A percentile compares a stretch with the other conserved stretches of the same genome.
Evolutionary conservation across 53 echinoderm and acorn worm species (phyloP).

Genomic region (Echinometra lucunter): DNA sequence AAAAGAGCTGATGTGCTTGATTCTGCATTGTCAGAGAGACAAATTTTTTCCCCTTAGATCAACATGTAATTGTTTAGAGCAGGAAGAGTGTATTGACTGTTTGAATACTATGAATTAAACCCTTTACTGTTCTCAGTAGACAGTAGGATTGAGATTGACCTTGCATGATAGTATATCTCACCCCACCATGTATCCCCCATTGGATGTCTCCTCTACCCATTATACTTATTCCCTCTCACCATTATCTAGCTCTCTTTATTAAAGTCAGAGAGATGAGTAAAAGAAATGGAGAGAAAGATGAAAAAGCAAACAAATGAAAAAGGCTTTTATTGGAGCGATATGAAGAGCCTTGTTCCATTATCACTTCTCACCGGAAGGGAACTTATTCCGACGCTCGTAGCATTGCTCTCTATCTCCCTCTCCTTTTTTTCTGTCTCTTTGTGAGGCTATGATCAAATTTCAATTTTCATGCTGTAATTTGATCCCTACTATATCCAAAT

Average conservation of each 20-base stretch:
- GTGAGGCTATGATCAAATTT: conserved; percentile 35
- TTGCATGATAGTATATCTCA: background rate
- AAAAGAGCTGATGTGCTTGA: too few relatives aligned
- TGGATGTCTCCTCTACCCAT: background rate
- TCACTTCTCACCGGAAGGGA: conserved; percentile 53
- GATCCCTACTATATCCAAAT: conserved; percentile 9
- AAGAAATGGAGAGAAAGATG: conserved; percentile 2
- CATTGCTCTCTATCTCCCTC: background rate
- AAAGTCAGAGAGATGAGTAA: conserved; percentile 14
- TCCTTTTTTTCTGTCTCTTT: background rate
- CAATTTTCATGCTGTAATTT: conserved; percentile 56
- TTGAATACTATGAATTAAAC: background rate
- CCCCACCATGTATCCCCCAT: background rate
- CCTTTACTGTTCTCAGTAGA: background rate
- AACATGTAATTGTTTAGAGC: too few relatives aligned
- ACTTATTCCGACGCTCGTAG: background rate
- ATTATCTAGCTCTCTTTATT: conserved; percentile 36
- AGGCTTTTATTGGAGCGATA: conserved; percentile 45
- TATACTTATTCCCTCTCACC: background rate
- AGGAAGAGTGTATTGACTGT: too few relatives aligned
- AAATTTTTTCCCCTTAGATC: background rate
- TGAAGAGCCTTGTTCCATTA: conserved; percentile 51
- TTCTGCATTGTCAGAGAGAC: too few relatives aligned
- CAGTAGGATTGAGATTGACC: background rate
- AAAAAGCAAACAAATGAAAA: conserved; percentile 49